Evolutionary conservation across 2,113 vertebrate genomes (phyloP), one percentile per base, ranked within the genome.

Genomic region (Poeciliopsis prolifica): DNA sequence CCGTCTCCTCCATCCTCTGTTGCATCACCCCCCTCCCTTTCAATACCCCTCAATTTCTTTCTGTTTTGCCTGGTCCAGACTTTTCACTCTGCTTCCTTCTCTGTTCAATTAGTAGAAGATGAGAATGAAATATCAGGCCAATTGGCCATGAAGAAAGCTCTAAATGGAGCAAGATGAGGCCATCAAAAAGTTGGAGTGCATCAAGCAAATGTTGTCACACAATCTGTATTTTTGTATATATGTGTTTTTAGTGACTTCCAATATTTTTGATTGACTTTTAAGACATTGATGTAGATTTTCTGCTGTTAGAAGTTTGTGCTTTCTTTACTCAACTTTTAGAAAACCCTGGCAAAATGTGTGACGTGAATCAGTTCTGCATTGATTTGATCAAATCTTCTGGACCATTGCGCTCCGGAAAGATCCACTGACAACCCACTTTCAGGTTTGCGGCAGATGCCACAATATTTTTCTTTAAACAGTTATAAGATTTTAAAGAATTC

Each of bases 111-210:
- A 93, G 89, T 74, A 30, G 68, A 76, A 89, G 91, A 93, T 87
- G 90, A 82, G 88, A 89, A 82, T 83, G 82, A 93, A 84, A 84
- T 79, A 85, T 89, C 85, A 83, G 89, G 89, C 88, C 92, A 94
- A 95, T 93, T 95, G 93, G 88, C 90, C 92, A 89, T 93, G 93
- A 92, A 93, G 90, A 93, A 79, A 89, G 88, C 77, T 88, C 92
- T 88, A 89, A 93, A 86, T 60, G 15, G 78, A 82, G 75, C 72
- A 73, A 84, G 78, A 86, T 75, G 84, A 87, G 85, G 68, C 80
- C 62, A 84, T 86, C 68, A 82, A 79, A 78, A 75, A 82, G 83
- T 74, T 78, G 77, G 72, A 72, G 40, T 62, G 63, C 70, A 81
- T 70, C 58, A 70, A 73, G 66, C 40, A 80, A 74, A 70, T 68